Percentiles rank a stretch among this genome's conserved stretches.
phyloP scores from a whole-genome alignment of 2,113 vertebrate species.

The Uria lomvia region DNA sequence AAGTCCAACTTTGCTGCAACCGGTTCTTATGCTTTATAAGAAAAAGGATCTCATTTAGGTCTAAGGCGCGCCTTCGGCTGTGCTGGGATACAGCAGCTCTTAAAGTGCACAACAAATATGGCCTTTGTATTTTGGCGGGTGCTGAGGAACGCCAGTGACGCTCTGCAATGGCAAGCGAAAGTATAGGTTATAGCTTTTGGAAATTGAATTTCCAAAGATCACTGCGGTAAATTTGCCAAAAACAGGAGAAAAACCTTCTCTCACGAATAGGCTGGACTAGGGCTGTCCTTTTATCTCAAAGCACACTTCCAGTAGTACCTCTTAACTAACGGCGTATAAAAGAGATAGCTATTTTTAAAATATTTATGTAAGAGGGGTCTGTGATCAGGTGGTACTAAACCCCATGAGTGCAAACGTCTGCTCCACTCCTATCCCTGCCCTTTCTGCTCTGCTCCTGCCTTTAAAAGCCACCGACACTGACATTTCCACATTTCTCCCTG shows the following conservation, averaged over 20 bases:
- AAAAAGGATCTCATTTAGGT: neutral
- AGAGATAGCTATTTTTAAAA: neutral
- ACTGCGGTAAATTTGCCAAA: neutral
- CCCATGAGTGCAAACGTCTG: neutral
- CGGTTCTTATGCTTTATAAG: neutral
- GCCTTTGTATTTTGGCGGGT: fast-evolving
- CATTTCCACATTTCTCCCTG: neutral
- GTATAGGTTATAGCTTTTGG: fast-evolving
- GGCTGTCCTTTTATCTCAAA: neutral
- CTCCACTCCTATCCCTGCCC: neutral
- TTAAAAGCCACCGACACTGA: neutral
- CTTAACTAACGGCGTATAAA: neutral
- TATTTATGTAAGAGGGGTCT: neutral
- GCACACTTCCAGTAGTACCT: neutral
- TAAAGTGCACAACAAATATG: neutral
- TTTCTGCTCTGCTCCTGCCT: neutral
- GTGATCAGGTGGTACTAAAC: neutral
- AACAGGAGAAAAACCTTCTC: neutral
- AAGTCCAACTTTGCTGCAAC: fast-evolving
- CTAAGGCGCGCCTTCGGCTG: too few species aligned
- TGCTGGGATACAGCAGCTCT: neutral
- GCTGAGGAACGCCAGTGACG: fast-evolving
- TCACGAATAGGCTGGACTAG: neutral
- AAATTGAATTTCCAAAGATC: neutral
- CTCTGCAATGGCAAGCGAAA: neutral